A percentile compares a stretch with the other conserved stretches of the same genome.
These are phyloP conservation scores for Campaea margaritaria DNA, from an alignment of 2,888 invertebrate species.

Conservation along the genomic window DNA sequence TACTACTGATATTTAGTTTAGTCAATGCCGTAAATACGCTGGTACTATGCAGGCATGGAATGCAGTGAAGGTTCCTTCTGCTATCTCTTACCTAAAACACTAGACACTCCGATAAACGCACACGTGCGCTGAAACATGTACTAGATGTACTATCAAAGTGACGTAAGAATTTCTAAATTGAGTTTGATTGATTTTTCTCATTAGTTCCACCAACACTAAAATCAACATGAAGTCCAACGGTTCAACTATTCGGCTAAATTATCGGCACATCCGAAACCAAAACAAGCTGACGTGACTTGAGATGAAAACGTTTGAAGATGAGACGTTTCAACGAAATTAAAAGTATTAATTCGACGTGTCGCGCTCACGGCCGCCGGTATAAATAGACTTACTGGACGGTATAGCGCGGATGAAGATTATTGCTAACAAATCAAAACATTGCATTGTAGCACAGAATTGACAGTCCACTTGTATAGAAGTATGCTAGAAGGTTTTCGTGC, in stretches of 20 bases:
- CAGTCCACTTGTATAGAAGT: background rate
- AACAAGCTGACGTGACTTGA: slow-evolving; percentile 8
- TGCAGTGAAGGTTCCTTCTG: too few species aligned
- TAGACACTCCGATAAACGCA: too few species aligned
- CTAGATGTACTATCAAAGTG: background rate
- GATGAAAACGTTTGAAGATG: slow-evolving; percentile 5
- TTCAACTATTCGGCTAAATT: background rate
- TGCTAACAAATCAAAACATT: slow-evolving; percentile 2
- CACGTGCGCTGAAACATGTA: too few species aligned
- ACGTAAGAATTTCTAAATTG: background rate
- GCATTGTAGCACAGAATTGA: background rate
- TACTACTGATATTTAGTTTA: too few species aligned
- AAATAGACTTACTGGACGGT: background rate
- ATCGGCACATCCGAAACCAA: slow-evolving; percentile 8
- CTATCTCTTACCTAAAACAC: too few species aligned
- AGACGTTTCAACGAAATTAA: slow-evolving; percentile 2
- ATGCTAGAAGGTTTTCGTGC: too few species aligned
- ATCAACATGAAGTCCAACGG: background rate
- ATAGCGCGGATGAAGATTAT: background rate
- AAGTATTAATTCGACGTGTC: background rate
- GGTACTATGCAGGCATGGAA: too few species aligned
- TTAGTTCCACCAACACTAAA: background rate
- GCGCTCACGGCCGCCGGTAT: background rate
- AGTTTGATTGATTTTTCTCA: slow-evolving; percentile 14
- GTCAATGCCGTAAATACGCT: too few species aligned